These are phyloP conservation scores for Hafferia zeledoni DNA, from an alignment of 2,797 vertebrate genomes.

Conservation along the genomic window DNA sequence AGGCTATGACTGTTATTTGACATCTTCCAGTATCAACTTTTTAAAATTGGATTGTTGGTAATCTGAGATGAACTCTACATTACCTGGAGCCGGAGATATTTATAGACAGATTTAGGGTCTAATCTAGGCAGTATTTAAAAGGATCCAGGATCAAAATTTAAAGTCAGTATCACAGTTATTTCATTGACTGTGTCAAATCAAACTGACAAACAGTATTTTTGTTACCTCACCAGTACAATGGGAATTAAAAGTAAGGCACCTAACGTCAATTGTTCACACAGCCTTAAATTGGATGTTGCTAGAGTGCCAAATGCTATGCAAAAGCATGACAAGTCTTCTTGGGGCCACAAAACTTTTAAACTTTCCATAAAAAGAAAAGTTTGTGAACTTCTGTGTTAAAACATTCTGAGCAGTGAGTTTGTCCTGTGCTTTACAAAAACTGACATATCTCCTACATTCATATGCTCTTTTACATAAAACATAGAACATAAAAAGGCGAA, in stretches of 20 bases:
- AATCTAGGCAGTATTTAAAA: background rate
- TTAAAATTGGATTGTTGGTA: background rate
- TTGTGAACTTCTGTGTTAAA: background rate
- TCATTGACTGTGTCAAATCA: background rate
- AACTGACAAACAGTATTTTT: background rate
- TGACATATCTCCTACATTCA: accelerated
- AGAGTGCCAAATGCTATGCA: background rate
- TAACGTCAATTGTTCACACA: background rate
- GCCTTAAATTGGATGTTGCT: background rate
- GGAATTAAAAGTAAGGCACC: background rate
- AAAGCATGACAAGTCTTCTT: background rate
- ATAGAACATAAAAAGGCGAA: accelerated
- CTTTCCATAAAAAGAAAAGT: background rate
- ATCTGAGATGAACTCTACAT: background rate
- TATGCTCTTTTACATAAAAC: background rate
- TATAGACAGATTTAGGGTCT: background rate
- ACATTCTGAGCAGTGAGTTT: background rate
- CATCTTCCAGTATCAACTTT: background rate
- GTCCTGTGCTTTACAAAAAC: background rate
- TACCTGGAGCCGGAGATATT: background rate
- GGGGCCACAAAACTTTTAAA: background rate
- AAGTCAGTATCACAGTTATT: background rate
- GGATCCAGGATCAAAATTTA: background rate
- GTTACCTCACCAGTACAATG: background rate
- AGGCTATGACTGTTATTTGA: background rate